These are phyloP conservation scores for Cynopterus sphinx DNA, from an alignment of 2,797 vertebrate species.

Conservation along the genomic window DNA sequence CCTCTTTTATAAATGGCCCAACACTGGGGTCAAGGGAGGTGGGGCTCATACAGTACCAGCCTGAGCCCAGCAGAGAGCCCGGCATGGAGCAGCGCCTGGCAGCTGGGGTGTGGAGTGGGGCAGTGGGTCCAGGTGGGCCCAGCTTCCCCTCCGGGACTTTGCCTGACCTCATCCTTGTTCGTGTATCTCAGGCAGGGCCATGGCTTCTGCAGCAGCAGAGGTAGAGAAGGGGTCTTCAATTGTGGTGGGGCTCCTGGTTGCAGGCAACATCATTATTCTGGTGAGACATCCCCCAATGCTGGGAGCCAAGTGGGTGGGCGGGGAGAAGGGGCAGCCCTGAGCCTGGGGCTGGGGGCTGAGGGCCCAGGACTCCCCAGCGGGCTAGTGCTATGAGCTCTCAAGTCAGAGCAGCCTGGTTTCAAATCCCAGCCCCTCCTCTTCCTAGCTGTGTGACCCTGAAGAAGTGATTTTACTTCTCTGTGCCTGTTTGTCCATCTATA, in stretches of 20 bases:
- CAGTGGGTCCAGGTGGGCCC: no score
- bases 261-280: slow-evolving; percentile 84
- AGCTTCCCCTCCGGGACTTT: neutral
- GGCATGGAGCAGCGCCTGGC: neutral
- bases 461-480: neutral
- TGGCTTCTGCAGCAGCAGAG: slow-evolving; percentile 58
- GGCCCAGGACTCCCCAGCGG: neutral
- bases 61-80: neutral
- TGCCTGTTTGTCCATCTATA: neutral
- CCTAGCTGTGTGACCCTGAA: neutral
- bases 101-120: neutral
- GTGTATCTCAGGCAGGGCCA: neutral
- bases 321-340: neutral
- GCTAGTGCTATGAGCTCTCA: fast-evolving
- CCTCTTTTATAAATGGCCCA: neutral
- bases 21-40: neutral
- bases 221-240: slow-evolving; percentile 61
- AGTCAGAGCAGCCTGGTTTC: neutral
- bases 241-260: slow-evolving; percentile 81
- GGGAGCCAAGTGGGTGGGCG: neutral
- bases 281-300: slow-evolving; percentile 77
- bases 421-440: neutral
- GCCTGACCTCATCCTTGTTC: neutral
- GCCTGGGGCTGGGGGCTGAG: neutral
- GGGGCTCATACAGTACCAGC: neutral